phyloP scores from a whole-genome alignment of 2,797 vertebrate genomes.

The Sebastes umbrosus region DNA sequence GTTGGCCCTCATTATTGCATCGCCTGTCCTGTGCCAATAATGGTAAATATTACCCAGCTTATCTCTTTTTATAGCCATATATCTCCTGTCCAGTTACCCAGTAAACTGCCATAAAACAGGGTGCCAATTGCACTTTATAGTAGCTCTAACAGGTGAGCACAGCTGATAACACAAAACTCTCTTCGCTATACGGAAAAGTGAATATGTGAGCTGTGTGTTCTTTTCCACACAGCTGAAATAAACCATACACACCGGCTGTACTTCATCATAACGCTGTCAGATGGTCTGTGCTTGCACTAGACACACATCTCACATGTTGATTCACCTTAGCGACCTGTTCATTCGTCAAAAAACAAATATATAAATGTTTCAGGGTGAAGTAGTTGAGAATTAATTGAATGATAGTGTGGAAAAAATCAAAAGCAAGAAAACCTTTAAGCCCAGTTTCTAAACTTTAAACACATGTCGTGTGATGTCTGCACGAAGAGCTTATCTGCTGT shows the following conservation, averaged over 20 bases:
- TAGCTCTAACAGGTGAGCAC: constrained; percentile 57
- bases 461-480: background rate
- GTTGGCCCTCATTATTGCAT: constrained; percentile 27
- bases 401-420: background rate
- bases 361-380: background rate
- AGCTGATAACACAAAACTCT: constrained; percentile 66
- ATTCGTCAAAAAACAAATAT: background rate
- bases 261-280: constrained; percentile 46
- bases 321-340: background rate
- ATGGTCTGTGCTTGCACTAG: constrained; percentile 12
- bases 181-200: constrained; percentile 12
- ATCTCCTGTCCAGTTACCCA: constrained; percentile 50
- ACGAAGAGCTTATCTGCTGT: constrained; percentile 51
- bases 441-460: background rate
- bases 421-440: background rate
- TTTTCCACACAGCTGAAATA: constrained; percentile 32
- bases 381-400: background rate
- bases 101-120: constrained; percentile 66
- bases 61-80: constrained; percentile 67
- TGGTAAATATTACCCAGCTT: constrained; percentile 54
- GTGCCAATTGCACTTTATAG: constrained; percentile 64
- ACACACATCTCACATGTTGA: constrained; percentile 16
- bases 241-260: constrained; percentile 1
- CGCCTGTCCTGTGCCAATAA: constrained; percentile 33
- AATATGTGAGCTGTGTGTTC: constrained; percentile 42